phyloP scores from a whole-genome alignment of 2,888 invertebrate species.

The Heliconius aoede region DNA sequence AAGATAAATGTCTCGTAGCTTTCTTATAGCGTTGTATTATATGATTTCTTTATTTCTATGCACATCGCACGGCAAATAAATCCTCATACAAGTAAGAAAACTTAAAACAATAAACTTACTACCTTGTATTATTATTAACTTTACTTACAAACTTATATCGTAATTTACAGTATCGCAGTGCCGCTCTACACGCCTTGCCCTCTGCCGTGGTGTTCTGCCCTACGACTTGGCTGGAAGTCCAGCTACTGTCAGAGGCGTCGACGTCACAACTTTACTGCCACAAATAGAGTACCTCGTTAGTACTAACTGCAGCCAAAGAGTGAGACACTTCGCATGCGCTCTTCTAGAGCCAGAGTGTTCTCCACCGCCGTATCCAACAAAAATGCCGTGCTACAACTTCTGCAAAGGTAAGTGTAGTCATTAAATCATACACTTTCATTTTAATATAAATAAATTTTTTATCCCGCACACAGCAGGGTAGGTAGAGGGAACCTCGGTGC shows the following conservation, averaged over 20 bases:
- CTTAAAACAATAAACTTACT: not conserved
- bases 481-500: too few species aligned
- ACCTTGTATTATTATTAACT: not conserved
- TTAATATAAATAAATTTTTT: too few species aligned
- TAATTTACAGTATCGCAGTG: constrained; percentile 75
- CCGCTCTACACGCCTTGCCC: constrained; percentile 76
- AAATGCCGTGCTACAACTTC: constrained; percentile 86
- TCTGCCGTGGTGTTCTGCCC: constrained; percentile 86
- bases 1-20: not conserved
- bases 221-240: constrained; percentile 85
- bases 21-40: not conserved
- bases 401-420: constrained; percentile 82
- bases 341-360: constrained; percentile 87
- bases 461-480: too few species aligned
- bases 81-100: not conserved
- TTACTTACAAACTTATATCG: constrained; percentile 1
- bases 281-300: constrained; percentile 84
- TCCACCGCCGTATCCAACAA: constrained; percentile 81
- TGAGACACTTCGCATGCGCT: constrained; percentile 85
- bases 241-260: constrained; percentile 65
- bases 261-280: constrained; percentile 72
- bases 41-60: not conserved
- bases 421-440: not conserved
- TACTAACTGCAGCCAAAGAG: constrained; percentile 86
- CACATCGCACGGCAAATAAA: not conserved